Percentiles rank a stretch among this genome's conserved stretches.
Evolutionary conservation across 2,888 invertebrate genomes (phyloP).

Genomic region (Ecdyonurus torrentis): DNA sequence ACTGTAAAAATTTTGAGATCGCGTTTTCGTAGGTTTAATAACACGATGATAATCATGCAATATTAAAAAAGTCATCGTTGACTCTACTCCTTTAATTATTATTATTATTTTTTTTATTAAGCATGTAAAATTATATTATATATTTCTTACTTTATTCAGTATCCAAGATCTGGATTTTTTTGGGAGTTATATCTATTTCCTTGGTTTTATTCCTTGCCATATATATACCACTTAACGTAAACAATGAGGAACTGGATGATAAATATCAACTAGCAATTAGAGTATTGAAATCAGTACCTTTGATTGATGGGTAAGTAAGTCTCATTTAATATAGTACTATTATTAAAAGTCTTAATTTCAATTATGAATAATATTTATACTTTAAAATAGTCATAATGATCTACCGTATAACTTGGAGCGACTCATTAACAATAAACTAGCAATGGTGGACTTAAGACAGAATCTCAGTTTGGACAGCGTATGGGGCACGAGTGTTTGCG

Average conservation of each 20-base stretch:
- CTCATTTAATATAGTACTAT: no score
- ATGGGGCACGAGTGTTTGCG: slow-evolving; percentile 13
- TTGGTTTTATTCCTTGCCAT: neutral
- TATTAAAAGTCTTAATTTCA: no score
- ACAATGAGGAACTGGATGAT: neutral
- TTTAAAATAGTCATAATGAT: slow-evolving; percentile 20
- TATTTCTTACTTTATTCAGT: neutral
- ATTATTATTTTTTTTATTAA: no score
- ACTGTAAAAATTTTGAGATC: no score
- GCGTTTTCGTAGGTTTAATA: no score
- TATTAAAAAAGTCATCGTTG: no score
- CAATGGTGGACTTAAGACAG: slow-evolving; percentile 18
- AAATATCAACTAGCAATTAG: neutral
- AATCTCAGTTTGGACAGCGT: slow-evolving; percentile 17
- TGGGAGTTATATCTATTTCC: neutral
- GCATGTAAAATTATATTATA: no score
- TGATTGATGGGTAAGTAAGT: neutral
- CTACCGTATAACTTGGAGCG: slow-evolving; percentile 22
- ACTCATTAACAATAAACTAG: slow-evolving; percentile 20
- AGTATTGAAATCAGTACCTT: neutral
- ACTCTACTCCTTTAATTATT: no score
- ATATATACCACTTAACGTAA: neutral
- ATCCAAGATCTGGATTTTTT: neutral
- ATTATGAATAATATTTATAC: slow-evolving; percentile 19
- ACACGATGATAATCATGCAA: no score